Evolutionary conservation across 2,113 vertebrate species (phyloP).

Genomic region (Panthera tigris): DNA sequence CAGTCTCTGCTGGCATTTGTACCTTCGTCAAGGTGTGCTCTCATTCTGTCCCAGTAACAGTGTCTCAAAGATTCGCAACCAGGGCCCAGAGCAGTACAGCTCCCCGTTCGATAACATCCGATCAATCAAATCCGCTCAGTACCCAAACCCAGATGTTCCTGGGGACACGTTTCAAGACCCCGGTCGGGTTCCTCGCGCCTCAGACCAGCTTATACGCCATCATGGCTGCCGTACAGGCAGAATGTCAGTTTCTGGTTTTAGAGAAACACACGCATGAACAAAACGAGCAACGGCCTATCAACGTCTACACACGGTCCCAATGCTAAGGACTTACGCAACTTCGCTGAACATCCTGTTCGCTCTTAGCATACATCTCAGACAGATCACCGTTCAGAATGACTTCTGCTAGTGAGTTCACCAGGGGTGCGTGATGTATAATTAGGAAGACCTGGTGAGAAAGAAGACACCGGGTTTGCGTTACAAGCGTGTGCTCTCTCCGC

Average conservation of each 20-base stretch:
- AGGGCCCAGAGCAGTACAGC: not conserved
- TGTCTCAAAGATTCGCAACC: not conserved
- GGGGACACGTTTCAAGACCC: not conserved
- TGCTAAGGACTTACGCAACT: constrained; percentile 87
- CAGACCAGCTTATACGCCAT: not conserved
- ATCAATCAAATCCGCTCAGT: not conserved
- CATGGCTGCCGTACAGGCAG: not conserved
- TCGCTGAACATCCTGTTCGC: constrained; percentile 89
- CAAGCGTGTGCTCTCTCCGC: not conserved
- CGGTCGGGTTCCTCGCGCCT: not conserved
- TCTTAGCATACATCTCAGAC: constrained; percentile 89
- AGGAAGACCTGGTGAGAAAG: constrained; percentile 92
- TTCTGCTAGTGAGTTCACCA: constrained; percentile 95
- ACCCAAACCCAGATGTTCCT: not conserved
- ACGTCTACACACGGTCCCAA: not conserved
- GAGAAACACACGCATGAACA: not conserved
- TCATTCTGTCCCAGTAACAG: not conserved
- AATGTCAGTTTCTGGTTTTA: constrained; percentile 29
- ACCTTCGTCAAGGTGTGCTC: not conserved
- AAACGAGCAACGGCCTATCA: not conserved
- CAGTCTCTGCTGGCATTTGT: not conserved
- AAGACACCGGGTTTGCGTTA: not conserved
- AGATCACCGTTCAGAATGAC: constrained; percentile 97
- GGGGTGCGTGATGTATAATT: constrained; percentile 95
- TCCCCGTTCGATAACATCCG: not conserved